Base-by-base conservation (phyloP, 2,888 invertebrate genomes). In the Embidobia sp. region DNA sequence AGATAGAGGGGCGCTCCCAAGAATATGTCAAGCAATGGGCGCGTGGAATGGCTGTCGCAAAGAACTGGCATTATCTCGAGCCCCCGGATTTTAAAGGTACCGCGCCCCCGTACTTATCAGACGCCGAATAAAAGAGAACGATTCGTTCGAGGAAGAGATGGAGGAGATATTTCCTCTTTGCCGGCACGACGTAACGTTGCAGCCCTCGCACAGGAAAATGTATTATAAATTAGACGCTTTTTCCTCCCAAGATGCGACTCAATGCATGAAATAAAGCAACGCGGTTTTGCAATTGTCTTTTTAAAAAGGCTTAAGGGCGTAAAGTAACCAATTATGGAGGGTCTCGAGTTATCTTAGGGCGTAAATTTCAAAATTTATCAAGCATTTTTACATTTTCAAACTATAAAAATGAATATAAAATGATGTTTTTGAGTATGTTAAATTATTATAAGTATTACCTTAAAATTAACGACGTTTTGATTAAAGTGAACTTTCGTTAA, bases 51-150 rank as follows among this genome's bases (percentile, higher is more conserved):
- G 59, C 66, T 59, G 70, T 51, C 64, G 70, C 66, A 66, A 66
- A 76, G 33, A 70, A 57, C 70, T 35, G 44, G 55, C 76, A 76
- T 76, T 76, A 76, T 70, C 70, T 70, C 66, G 48, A 70, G 76
- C 59, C 76, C 49, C 31, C 22, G 59, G 70, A 66, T 76, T 70
- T 76, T 76, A 69, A 76, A 69, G 35, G 63, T 59, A 57, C 46
- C 57, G 18, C 37, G 11, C 8, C 40, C 69, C 35, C 33, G 10
- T 37, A 51, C 49, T 49, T 35, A 18, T 15, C 19, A 53, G 16
- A 31, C 55, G 42, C 16, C 27, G 31, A 69, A 69, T 57, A 69
- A 42, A 64, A 48, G 42, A 61, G 57, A 44, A 55, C 31, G 63
- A 72, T 59, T 63, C 51, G 18, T 19, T n/a, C 29, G 6, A 13